phyloP scores from a whole-genome alignment of 2,888 invertebrate genomes.

The Plagodis pulveraria region DNA sequence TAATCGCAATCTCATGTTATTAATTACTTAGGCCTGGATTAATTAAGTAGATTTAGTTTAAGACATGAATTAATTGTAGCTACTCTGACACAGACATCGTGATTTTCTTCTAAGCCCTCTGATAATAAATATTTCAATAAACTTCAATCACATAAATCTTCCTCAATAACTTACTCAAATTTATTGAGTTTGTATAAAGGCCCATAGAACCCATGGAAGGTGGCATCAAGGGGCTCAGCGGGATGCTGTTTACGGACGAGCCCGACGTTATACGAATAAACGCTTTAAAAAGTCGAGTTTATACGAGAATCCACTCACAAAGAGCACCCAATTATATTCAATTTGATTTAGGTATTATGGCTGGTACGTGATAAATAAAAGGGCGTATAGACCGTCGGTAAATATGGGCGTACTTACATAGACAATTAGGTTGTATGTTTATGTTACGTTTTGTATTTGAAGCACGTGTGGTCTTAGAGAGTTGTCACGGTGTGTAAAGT shows the following conservation, averaged over 20 bases:
- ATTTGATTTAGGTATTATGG: conserved; percentile 33
- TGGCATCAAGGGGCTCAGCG: conserved; percentile 22
- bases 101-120: too few relatives aligned
- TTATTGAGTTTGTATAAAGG: conserved; percentile 17
- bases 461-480: conserved; percentile 19
- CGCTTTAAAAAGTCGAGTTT: conserved; percentile 26
- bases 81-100: too few relatives aligned
- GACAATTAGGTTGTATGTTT: conserved; percentile 26
- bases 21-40: too few relatives aligned
- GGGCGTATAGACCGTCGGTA: conserved; percentile 20
- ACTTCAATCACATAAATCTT: conserved; percentile 12
- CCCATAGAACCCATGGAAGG: conserved; percentile 3
- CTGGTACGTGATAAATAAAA: conserved; percentile 22
- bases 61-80: too few relatives aligned
- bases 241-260: conserved; percentile 22
- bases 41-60: too few relatives aligned
- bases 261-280: conserved; percentile 16
- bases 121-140: conserved; percentile 3
- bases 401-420: conserved; percentile 23
- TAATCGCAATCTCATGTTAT: too few relatives aligned
- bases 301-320: conserved; percentile 27
- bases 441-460: conserved; percentile 12
- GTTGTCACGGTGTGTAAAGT: conserved; percentile 19
- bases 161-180: conserved; percentile 11
- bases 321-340: conserved; percentile 36